A percentile compares a stretch with the other conserved stretches of the same genome.
Evolutionary conservation across 92 coral and sea anemone species (phyloP).

Genomic region (Pocillopora meandrina): DNA sequence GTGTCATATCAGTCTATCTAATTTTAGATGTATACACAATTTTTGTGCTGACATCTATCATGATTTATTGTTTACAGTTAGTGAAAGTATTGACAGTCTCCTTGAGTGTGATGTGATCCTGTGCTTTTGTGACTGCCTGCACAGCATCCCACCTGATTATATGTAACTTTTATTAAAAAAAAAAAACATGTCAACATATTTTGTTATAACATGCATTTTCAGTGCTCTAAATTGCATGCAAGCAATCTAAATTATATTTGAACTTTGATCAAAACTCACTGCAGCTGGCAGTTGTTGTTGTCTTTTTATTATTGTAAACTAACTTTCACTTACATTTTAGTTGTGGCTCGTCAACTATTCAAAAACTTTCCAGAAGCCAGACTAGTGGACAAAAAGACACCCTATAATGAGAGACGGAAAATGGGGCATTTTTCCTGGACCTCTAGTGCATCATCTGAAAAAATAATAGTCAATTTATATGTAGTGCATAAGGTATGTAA

Average conservation of each 20-base stretch:
- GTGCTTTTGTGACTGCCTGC: slow-evolving; percentile 84
- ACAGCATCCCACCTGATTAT: slow-evolving; percentile 84
- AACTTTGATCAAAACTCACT: no score
- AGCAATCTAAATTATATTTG: no score
- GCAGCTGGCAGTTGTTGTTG: no score
- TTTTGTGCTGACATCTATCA: no score
- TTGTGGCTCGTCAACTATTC: slow-evolving; percentile 56
- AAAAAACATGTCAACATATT: not conserved
- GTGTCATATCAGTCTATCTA: no score
- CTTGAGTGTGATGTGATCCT: slow-evolving; percentile 71
- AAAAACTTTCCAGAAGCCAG: slow-evolving; percentile 69
- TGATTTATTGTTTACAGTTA: not conserved
- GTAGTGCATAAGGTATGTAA: slow-evolving; percentile 76
- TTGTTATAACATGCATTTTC: not conserved
- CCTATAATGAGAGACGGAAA: slow-evolving; percentile 83
- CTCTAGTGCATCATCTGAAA: slow-evolving; percentile 26
- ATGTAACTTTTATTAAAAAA: not conserved
- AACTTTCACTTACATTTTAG: slow-evolving; percentile 34
- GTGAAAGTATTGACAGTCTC: slow-evolving; percentile 34
- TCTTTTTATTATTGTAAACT: not conserved
- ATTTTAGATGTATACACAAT: no score
- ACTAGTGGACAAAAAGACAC: slow-evolving; percentile 68
- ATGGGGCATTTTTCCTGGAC: slow-evolving; percentile 89
- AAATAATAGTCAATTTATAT: slow-evolving; percentile 78
- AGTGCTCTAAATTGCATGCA: no score